A percentile compares a stretch with the other conserved stretches of the same genome.
These are phyloP conservation scores for Ypsolopha sequella DNA, from an alignment of 2,888 invertebrate species.

Conservation along the genomic window DNA sequence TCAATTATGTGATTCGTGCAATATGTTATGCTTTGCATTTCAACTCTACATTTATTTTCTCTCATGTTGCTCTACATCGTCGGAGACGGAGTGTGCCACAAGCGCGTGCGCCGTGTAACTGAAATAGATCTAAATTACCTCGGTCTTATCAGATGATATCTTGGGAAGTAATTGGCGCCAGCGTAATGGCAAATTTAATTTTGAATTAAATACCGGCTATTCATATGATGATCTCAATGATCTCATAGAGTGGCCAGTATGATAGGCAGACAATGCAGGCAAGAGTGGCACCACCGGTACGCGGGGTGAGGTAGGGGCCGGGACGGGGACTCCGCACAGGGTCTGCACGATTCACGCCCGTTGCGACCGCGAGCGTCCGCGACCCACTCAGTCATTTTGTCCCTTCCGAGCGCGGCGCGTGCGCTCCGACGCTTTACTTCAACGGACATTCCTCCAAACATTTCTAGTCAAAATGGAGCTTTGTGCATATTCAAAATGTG, in stretches of 20 bases:
- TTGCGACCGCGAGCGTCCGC: constrained; percentile 33
- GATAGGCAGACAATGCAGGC: constrained; percentile 64
- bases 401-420: constrained; percentile 60
- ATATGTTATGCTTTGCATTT: too few relatives aligned
- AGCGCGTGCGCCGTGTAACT: too few relatives aligned
- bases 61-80: too few relatives aligned
- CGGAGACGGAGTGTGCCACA: too few relatives aligned
- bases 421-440: constrained; percentile 36
- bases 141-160: background rate
- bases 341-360: constrained; percentile 53
- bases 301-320: constrained; percentile 31
- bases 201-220: constrained; percentile 37
- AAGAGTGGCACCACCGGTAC: constrained; percentile 33
- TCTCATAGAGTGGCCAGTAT: constrained; percentile 22
- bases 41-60: too few relatives aligned
- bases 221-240: constrained; percentile 65
- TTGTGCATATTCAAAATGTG: constrained; percentile 31
- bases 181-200: background rate
- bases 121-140: too few relatives aligned
- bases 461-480: constrained; percentile 49
- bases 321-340: constrained; percentile 44
- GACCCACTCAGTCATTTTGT: constrained; percentile 45
- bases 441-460: constrained; percentile 36
- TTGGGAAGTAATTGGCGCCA: background rate
- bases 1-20: too few relatives aligned